A percentile compares a stretch with the other conserved stretches of the same genome.
Conservation (phyloP, 2,888 invertebrate species). For the Pharmacophagus antenor region DNA sequence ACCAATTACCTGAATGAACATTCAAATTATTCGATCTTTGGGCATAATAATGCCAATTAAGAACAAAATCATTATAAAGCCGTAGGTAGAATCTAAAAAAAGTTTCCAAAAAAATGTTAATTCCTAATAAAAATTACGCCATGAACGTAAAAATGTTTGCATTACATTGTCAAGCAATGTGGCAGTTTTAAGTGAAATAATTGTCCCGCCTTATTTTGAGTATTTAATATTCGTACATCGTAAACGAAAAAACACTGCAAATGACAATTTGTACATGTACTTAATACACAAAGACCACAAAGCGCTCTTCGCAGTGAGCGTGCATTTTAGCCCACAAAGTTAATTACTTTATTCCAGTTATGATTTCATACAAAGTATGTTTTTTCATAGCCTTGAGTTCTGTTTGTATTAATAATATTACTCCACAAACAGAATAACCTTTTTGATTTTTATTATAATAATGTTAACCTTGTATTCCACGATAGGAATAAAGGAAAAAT, state of each 20-base stretch:
- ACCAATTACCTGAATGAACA: too few relatives aligned
- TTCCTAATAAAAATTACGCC: too few relatives aligned
- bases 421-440: background rate
- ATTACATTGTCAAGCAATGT: too few relatives aligned
- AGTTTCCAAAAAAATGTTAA: too few relatives aligned
- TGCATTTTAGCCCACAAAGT: slow-evolving; percentile 26
- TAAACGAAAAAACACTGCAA: slow-evolving; percentile 7
- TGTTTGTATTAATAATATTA: slow-evolving; percentile 12
- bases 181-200: background rate
- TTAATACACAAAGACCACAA: slow-evolving; percentile 23
- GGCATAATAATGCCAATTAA: too few relatives aligned
- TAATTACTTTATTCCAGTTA: slow-evolving; percentile 26
- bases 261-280: slow-evolving; percentile 22
- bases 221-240: background rate
- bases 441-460: background rate
- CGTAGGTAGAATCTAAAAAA: too few relatives aligned
- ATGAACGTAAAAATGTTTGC: too few relatives aligned
- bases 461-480: background rate
- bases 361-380: slow-evolving; percentile 8
- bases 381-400: slow-evolving; percentile 8
- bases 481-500: too few relatives aligned
- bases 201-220: background rate
- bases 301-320: slow-evolving; percentile 20
- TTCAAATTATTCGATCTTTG: too few relatives aligned
- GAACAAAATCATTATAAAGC: too few relatives aligned